These are phyloP conservation scores for Saiga tatarica DNA, from an alignment of 2,113 vertebrate genomes.

Conservation along the genomic window DNA sequence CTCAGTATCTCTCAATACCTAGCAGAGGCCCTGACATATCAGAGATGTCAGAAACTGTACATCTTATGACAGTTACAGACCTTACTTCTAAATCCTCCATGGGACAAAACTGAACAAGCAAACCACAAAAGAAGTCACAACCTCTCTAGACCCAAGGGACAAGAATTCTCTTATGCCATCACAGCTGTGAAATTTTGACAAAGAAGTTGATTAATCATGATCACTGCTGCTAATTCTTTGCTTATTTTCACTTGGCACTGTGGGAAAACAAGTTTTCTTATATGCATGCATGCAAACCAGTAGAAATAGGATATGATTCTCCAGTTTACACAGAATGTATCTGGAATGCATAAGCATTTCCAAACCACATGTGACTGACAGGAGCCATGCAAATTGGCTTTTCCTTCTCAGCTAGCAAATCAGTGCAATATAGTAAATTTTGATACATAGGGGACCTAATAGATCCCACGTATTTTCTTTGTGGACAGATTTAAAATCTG, in stretches of 20 bases:
- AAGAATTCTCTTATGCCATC: not conserved
- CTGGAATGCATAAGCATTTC: conserved; percentile 71
- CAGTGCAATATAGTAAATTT: conserved; percentile 28
- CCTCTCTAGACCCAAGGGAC: not conserved
- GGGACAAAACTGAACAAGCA: not conserved
- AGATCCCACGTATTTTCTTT: not conserved
- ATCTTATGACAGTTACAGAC: not conserved
- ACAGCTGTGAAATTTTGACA: conserved; percentile 13
- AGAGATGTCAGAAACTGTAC: not conserved
- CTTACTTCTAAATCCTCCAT: not conserved
- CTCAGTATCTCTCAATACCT: not conserved
- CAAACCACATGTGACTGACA: conserved; percentile 78
- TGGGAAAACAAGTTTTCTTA: conserved; percentile 37
- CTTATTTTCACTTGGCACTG: conserved; percentile 54
- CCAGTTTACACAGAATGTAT: conserved; percentile 75
- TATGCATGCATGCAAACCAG: conserved; percentile 68
- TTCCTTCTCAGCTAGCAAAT: conserved; percentile 69
- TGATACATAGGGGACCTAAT: conserved; percentile 6
- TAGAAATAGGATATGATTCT: conserved; percentile 60
- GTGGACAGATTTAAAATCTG: conserved; percentile 15
- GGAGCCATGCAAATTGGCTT: conserved; percentile 73
- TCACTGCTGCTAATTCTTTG: not conserved
- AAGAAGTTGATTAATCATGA: conserved; percentile 45
- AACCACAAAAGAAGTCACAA: not conserved
- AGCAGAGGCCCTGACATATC: not conserved